Base-by-base conservation (phyloP, 2,888 invertebrate species). In the Pyrrhopygopsis socrates region DNA sequence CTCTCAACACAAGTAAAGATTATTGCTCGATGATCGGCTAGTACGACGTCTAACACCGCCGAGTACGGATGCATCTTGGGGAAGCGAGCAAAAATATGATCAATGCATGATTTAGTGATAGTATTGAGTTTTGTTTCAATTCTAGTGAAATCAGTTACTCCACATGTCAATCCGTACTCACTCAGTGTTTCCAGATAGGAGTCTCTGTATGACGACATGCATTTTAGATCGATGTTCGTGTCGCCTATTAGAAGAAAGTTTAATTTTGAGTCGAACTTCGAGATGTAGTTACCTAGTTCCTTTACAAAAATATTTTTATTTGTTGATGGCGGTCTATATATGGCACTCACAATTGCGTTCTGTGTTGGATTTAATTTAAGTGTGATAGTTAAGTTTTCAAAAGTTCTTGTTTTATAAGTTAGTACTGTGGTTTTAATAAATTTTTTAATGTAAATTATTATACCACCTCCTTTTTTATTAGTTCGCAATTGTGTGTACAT, bases 31-130 rank as follows among this genome's bases (percentile, higher is more conserved):
- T 92, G 90, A 73, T 91, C 89, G 13, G 92, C 91, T 58, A 74
- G 87, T 83, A 85, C 87, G 15, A 77, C 41, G 50, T 86, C 90
- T 34, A 90, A 38, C 50, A 83, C 88, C 29, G 89, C 92, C 54
- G 91, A 80, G 80, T 65, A 87, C 68, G 89, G 88, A 85, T 81
- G 29, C 63, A 86, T 76, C 81, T 87, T 86, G 76, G 86, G 88
- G 70, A 89, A 88, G 20, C 91, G 89, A 1, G 91, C 83, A 81
- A 90, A 93, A 18, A 91, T 87, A 76, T 92, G 90, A 65, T 92
- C 91, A 45, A 92, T 91, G 75, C 90, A 92, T 41, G 89, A 83
- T 83, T 89, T 90, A 63, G 90, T 91, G 2, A 88, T 71, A 29
- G 34, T 54, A 65, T 88, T 83, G n/a, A 74, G 38, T 78, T 76